Conservation (phyloP, 2,888 invertebrate genomes). For the Amphipyra tragopoginis region DNA sequence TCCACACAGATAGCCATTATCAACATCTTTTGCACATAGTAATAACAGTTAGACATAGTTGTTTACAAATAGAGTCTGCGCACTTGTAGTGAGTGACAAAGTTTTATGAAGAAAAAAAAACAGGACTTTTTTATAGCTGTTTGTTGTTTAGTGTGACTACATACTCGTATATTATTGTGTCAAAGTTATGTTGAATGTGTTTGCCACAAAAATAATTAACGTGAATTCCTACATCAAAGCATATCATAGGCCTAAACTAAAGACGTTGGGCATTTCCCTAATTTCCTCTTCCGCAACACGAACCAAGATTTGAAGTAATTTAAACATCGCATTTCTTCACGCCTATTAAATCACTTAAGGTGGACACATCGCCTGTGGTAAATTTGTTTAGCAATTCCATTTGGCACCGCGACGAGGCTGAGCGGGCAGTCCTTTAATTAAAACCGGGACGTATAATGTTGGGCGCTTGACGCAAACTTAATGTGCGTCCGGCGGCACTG, state of each 20-base stretch:
- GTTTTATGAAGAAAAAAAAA: slow-evolving; percentile 4
- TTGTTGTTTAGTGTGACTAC: slow-evolving; percentile 2
- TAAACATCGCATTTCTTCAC: slow-evolving; percentile 87
- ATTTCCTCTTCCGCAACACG: slow-evolving; percentile 58
- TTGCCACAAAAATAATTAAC: slow-evolving; percentile 6
- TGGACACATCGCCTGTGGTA: slow-evolving; percentile 88
- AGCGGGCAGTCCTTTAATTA: slow-evolving; percentile 89
- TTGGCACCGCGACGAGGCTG: slow-evolving; percentile 79
- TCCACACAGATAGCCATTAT: slow-evolving; percentile 62
- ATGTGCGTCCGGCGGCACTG: slow-evolving; percentile 83
- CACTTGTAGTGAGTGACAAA: slow-evolving; percentile 13
- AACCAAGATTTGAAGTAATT: slow-evolving; percentile 79
- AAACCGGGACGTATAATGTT: slow-evolving; percentile 87
- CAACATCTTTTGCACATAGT: slow-evolving; percentile 53
- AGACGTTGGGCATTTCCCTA: slow-evolving; percentile 52
- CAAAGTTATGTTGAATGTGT: neutral
- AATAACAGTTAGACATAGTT: slow-evolving; percentile 49
- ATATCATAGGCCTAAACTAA: slow-evolving; percentile 42
- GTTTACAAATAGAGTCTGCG: slow-evolving; percentile 50
- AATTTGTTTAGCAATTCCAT: slow-evolving; percentile 90
- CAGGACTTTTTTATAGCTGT: slow-evolving; percentile 3
- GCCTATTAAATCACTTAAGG: slow-evolving; percentile 90
- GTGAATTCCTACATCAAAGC: slow-evolving; percentile 53
- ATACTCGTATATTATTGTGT: slow-evolving; percentile 9
- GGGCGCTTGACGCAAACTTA: slow-evolving; percentile 85